These are phyloP conservation scores for Lasioglossum figueresi DNA, from an alignment of 2,888 invertebrate species.

Conservation along the genomic window DNA sequence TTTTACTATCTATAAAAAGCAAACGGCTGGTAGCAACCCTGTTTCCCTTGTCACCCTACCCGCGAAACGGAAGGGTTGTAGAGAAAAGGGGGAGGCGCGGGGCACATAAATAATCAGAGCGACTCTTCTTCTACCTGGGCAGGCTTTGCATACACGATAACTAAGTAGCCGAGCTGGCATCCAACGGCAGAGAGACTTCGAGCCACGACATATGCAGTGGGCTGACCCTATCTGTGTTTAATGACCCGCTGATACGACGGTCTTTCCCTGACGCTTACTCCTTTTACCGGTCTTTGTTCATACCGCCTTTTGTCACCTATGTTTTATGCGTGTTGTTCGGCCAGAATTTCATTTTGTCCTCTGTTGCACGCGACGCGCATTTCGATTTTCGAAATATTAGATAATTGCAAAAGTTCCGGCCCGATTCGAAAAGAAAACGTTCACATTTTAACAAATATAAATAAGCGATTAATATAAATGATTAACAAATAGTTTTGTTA, in stretches of 20 bases:
- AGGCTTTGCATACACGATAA: conserved; percentile 78
- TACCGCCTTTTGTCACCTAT: conserved; percentile 32
- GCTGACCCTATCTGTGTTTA: conserved; percentile 76
- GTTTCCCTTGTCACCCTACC: conserved; percentile 25
- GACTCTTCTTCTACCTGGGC: conserved; percentile 73
- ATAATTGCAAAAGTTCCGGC: not conserved
- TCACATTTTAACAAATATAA: not conserved
- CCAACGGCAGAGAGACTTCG: conserved; percentile 45
- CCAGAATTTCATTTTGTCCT: not conserved
- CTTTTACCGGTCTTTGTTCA: conserved; percentile 28
- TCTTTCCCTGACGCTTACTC: conserved; percentile 57
- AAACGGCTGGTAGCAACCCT: conserved; percentile 46
- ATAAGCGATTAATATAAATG: no score
- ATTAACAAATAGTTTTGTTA: not conserved
- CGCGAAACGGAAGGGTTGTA: conserved; percentile 62
- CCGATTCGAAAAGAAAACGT: not conserved
- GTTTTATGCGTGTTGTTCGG: conserved; percentile 3
- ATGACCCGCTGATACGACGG: conserved; percentile 74
- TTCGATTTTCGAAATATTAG: not conserved
- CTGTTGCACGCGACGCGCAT: not conserved
- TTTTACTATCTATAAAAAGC: conserved; percentile 82
- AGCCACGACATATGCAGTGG: conserved; percentile 74
- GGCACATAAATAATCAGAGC: conserved; percentile 77
- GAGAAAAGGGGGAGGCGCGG: conserved; percentile 45
- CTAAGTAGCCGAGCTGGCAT: conserved; percentile 72